Evolutionary conservation across 2,888 invertebrate genomes (phyloP).

Genomic region (Synergus japonicus): DNA sequence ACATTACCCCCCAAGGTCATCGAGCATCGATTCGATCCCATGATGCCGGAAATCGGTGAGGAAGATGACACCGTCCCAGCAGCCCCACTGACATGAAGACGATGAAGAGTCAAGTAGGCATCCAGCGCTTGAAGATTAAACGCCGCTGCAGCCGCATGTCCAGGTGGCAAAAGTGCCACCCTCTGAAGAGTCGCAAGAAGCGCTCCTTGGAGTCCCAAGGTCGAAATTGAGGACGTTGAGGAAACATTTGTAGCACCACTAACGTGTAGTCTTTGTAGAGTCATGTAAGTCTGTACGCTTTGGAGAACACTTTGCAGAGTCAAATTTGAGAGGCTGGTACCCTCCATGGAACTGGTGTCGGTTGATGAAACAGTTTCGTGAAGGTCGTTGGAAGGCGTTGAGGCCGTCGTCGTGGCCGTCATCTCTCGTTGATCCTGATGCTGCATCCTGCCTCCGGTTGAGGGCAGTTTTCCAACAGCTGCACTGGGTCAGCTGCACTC

Average conservation of each 20-base stretch:
- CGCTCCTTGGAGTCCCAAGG: conserved; percentile 84
- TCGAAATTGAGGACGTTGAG: conserved; percentile 32
- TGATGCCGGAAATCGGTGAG: conserved; percentile 61
- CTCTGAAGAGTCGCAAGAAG: conserved; percentile 91
- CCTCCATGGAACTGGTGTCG: conserved; percentile 49
- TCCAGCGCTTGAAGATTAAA: conserved; percentile 91
- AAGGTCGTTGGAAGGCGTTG: conserved; percentile 57
- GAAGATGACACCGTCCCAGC: conserved; percentile 68
- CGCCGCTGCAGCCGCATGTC: conserved; percentile 91
- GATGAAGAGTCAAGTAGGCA: conserved; percentile 85
- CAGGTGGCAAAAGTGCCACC: conserved; percentile 88
- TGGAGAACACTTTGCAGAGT: conserved; percentile 86
- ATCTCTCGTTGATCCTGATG: conserved; percentile 55
- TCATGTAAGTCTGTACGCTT: conserved; percentile 73
- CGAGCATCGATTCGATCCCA: conserved; percentile 43
- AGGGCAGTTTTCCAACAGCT: conserved; percentile 51
- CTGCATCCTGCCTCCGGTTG: conserved; percentile 61
- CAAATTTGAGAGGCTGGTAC: conserved; percentile 66
- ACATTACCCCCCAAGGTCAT: conserved; percentile 40
- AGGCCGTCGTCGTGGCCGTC: conserved; percentile 46
- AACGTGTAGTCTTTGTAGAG: conserved; percentile 28
- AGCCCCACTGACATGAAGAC: conserved; percentile 45
- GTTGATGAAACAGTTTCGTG: conserved; percentile 59
- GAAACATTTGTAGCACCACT: conserved; percentile 27
- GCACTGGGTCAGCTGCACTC: conserved; percentile 34